Conservation (phyloP, 2,888 invertebrate genomes). For the Callimorpha dominula region DNA sequence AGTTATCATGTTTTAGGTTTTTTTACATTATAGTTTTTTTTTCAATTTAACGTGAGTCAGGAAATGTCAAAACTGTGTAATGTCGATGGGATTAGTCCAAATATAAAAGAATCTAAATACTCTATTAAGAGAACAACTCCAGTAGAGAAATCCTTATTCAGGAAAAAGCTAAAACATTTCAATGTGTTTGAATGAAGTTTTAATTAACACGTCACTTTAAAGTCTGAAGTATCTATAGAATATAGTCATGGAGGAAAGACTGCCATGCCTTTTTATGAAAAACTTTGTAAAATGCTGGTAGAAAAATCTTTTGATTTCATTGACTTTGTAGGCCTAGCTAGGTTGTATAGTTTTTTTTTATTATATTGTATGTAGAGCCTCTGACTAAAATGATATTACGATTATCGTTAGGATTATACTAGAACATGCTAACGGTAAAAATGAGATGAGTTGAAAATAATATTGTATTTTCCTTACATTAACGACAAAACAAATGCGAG, state of each 20-base stretch:
- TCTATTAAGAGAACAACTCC: not conserved
- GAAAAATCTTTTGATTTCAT: not conserved
- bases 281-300: not conserved
- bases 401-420: no score
- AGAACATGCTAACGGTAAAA: no score
- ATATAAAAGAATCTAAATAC: not conserved
- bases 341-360: not conserved
- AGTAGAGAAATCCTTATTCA: not conserved
- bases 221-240: slow-evolving; percentile 20
- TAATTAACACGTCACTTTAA: slow-evolving; percentile 48
- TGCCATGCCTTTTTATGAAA: not conserved
- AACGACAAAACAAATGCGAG: no score
- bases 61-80: no score
- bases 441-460: no score
- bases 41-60: no score
- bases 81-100: no score
- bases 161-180: slow-evolving; percentile 29
- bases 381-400: no score
- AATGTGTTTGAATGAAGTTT: slow-evolving; percentile 32
- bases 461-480: no score
- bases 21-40: no score
- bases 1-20: no score
- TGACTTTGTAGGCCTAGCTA: not conserved
- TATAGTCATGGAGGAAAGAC: not conserved
- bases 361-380: not conserved